A percentile compares a stretch with the other conserved stretches of the same genome.
Evolutionary conservation across 2,797 vertebrate species (phyloP).

Genomic region (Megaceryle alcyon): DNA sequence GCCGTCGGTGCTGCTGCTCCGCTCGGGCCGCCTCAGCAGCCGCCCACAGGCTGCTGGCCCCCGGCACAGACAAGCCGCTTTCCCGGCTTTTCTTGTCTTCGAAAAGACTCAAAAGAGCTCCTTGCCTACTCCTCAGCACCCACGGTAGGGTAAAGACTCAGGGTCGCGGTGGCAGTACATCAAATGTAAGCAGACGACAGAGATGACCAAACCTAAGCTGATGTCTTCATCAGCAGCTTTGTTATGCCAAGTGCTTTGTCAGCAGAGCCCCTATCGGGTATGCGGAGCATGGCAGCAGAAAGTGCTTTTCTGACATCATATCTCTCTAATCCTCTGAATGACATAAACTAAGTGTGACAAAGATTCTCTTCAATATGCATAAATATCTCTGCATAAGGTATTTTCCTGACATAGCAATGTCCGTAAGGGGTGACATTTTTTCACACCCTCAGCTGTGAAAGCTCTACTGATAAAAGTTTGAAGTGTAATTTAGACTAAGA

Average conservation of each 20-base stretch:
- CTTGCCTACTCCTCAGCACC: not conserved
- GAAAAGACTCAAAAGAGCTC: too few relatives aligned
- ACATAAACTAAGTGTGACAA: slow-evolving; percentile 1
- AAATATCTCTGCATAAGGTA: not conserved
- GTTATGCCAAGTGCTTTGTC: not conserved
- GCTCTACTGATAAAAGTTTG: not conserved
- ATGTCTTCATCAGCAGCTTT: not conserved
- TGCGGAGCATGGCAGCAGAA: not conserved
- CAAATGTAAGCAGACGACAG: not conserved
- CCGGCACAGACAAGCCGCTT: too few relatives aligned
- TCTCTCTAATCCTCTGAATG: not conserved
- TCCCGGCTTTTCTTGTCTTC: too few relatives aligned
- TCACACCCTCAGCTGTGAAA: not conserved
- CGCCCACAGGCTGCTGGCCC: too few relatives aligned
- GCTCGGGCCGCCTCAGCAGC: too few relatives aligned
- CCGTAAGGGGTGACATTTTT: not conserved
- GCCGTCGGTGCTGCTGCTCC: too few relatives aligned
- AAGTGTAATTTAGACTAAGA: not conserved
- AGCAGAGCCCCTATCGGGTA: not conserved
- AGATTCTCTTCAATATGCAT: not conserved
- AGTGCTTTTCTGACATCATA: not conserved
- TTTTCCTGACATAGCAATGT: not conserved
- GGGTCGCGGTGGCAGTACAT: not conserved
- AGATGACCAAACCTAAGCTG: not conserved
- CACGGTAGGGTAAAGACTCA: not conserved